These are phyloP conservation scores for Apteryx mantelli DNA, from an alignment of 2,113 vertebrate species.

Conservation along the genomic window DNA sequence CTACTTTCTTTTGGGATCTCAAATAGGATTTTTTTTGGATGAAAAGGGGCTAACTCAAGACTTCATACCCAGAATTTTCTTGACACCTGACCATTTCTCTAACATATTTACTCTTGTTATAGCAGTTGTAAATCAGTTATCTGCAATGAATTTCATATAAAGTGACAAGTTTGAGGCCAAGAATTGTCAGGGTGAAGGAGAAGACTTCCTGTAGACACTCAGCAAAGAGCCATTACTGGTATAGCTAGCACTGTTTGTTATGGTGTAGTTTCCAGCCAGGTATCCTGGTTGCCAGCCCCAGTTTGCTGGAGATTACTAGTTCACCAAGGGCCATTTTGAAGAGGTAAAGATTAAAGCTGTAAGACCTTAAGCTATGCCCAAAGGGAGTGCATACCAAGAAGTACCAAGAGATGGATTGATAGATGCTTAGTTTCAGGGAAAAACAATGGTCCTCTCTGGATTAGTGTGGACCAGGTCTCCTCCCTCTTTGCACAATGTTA, in stretches of 20 bases:
- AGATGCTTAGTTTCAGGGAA: background rate
- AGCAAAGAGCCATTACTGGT: background rate
- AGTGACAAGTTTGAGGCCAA: background rate
- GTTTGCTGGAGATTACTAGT: background rate
- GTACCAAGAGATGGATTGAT: background rate
- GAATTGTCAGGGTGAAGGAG: background rate
- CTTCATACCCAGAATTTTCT: background rate
- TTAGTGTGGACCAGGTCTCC: background rate
- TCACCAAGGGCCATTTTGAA: background rate
- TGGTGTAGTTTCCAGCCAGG: background rate
- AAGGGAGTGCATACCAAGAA: background rate
- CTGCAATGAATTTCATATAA: background rate
- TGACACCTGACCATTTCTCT: background rate
- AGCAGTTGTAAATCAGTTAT: background rate
- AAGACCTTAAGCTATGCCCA: background rate
- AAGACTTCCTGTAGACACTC: background rate
- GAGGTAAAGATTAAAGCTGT: rapidly evolving
- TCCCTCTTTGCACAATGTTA: background rate
- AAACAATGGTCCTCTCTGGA: background rate
- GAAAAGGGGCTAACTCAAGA: background rate
- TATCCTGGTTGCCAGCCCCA: background rate
- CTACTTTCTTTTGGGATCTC: background rate
- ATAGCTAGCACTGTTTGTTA: background rate
- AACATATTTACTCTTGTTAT: background rate
- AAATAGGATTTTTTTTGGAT: background rate